phyloP scores from a whole-genome alignment of 2,888 invertebrate species.

The Abscondita cerata region DNA sequence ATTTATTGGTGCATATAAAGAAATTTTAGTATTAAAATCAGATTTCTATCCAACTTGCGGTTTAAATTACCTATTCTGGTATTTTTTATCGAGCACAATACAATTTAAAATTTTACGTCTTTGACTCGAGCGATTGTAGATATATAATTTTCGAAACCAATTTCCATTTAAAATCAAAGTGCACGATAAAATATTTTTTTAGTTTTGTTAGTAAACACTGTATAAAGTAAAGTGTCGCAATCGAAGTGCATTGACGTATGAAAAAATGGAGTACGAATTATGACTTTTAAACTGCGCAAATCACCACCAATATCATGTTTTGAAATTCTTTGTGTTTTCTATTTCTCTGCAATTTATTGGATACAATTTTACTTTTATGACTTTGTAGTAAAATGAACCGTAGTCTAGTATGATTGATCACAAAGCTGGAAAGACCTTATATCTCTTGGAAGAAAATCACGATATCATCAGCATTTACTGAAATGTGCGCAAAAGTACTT shows the following conservation, averaged over 20 bases:
- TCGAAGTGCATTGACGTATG: slow-evolving; percentile 18
- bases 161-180: slow-evolving; percentile 17
- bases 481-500: slow-evolving; percentile 2
- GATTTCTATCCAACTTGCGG: slow-evolving; percentile 38
- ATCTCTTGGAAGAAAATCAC: slow-evolving; percentile 9
- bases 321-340: slow-evolving; percentile 33
- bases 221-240: too few relatives aligned
- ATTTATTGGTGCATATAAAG: slow-evolving; percentile 50
- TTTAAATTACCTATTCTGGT: slow-evolving; percentile 33
- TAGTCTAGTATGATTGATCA: slow-evolving; percentile 28
- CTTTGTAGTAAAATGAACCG: slow-evolving; percentile 31
- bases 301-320: slow-evolving; percentile 31
- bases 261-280: slow-evolving; percentile 27
- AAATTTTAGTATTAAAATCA: slow-evolving; percentile 48
- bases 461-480: slow-evolving; percentile 20
- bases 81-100: slow-evolving; percentile 2
- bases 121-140: neutral
- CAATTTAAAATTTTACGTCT: slow-evolving; percentile 5
- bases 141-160: too few relatives aligned
- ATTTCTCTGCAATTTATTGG: slow-evolving; percentile 35
- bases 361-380: slow-evolving; percentile 38
- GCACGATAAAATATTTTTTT: too few relatives aligned
- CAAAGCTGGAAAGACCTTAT: slow-evolving; percentile 14
- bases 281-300: slow-evolving; percentile 32
- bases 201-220: too few relatives aligned